These are phyloP conservation scores for Papilio elwesi DNA, from an alignment of 2,888 invertebrate species.

Conservation along the genomic window DNA sequence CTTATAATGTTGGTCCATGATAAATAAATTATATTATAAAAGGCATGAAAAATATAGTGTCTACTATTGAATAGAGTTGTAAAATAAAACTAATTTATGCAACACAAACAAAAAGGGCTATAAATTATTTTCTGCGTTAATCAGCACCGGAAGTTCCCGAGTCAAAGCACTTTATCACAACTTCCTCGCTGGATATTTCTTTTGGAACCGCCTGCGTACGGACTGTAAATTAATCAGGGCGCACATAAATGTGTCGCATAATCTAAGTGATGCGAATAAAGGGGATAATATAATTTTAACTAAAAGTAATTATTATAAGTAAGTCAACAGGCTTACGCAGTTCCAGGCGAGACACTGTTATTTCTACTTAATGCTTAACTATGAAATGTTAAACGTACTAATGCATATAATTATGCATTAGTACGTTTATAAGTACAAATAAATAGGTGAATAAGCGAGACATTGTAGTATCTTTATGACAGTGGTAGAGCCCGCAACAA, in stretches of 20 bases:
- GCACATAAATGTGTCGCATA: slow-evolving; percentile 35
- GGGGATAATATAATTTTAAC: background rate
- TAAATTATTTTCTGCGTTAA: slow-evolving; percentile 64
- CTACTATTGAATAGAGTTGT: background rate
- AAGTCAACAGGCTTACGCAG: background rate
- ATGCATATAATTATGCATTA: no score
- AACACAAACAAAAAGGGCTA: slow-evolving; percentile 26
- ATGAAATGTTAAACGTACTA: no score
- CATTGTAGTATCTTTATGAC: no score
- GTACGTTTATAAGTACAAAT: no score
- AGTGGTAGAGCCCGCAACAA: no score
- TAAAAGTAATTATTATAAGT: background rate
- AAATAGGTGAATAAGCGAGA: no score
- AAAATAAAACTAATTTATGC: slow-evolving; percentile 25
- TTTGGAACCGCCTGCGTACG: slow-evolving; percentile 36
- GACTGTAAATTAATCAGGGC: slow-evolving; percentile 38
- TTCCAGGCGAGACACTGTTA: background rate
- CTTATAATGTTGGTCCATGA: no score
- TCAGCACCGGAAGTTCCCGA: slow-evolving; percentile 63
- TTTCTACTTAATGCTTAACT: no score
- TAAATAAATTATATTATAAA: background rate
- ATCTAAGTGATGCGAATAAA: slow-evolving; percentile 10
- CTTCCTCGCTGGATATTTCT: slow-evolving; percentile 47
- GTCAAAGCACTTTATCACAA: slow-evolving; percentile 66
- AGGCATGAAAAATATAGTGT: background rate